phyloP scores from a whole-genome alignment of 2,797 vertebrate species.

The Danio choprae region DNA sequence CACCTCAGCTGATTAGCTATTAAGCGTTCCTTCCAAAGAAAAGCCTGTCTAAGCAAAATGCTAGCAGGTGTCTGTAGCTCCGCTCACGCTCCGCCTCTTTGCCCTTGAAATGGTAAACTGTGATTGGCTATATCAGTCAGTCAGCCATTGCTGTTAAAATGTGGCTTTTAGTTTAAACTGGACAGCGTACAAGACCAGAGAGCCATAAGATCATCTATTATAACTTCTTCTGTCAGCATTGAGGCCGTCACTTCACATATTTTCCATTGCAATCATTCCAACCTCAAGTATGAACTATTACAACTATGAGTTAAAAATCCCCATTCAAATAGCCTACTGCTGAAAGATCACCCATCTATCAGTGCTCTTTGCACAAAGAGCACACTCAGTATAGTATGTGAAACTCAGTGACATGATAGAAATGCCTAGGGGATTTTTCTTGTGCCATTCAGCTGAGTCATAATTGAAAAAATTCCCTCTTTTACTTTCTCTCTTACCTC shows the following conservation, averaged over 20 bases:
- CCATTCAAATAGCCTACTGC: neutral
- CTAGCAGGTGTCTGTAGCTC: no score
- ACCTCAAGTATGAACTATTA: neutral
- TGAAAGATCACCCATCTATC: neutral
- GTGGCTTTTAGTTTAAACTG: neutral
- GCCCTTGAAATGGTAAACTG: neutral
- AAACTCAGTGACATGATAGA: constrained; percentile 2
- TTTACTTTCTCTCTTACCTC: constrained; percentile 79
- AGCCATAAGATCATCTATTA: neutral
- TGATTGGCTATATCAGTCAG: neutral
- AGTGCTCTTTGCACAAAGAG: neutral
- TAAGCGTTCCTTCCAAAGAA: no score
- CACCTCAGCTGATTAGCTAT: no score
- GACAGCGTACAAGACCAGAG: neutral
- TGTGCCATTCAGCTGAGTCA: neutral
- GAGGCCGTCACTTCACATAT: neutral
- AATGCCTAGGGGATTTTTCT: neutral
- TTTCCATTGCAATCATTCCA: neutral
- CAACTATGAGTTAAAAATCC: constrained; percentile 6
- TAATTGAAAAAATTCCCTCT: neutral
- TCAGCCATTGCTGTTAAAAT: neutral
- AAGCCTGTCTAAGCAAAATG: no score
- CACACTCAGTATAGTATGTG: neutral
- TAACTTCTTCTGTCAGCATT: neutral
- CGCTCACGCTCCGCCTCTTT: no score